Conservation (phyloP, 2,888 invertebrate species). For the Seira ritae region DNA sequence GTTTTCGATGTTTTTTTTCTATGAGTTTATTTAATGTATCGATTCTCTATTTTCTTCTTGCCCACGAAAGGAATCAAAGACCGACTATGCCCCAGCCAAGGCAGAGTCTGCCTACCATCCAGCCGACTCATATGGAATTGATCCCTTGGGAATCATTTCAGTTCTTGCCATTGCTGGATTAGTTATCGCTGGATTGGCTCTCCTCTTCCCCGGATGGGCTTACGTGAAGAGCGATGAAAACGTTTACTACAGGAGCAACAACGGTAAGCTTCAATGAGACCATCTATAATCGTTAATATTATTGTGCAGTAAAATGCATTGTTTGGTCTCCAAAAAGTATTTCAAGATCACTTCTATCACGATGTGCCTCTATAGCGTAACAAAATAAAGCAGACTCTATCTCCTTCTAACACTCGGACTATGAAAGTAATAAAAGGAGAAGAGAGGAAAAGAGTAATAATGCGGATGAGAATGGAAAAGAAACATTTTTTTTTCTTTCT, state of each 20-base stretch:
- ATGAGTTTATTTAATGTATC: too few relatives aligned
- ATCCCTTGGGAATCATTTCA: conserved; percentile 73
- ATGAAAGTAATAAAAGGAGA: too few relatives aligned
- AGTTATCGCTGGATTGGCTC: conserved; percentile 73
- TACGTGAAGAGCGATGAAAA: conserved; percentile 73
- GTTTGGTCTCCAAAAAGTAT: not conserved
- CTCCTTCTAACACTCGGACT: too few relatives aligned
- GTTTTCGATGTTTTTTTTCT: too few relatives aligned
- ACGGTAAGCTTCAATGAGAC: conserved; percentile 61
- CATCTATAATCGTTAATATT: not conserved
- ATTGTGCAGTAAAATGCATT: not conserved
- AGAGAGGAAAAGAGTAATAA: too few relatives aligned
- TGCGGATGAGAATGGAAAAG: too few relatives aligned
- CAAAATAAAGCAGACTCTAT: too few relatives aligned
- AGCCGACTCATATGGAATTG: conserved; percentile 73
- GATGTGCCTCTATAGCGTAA: not conserved
- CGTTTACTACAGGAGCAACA: conserved; percentile 73
- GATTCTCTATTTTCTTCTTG: too few relatives aligned
- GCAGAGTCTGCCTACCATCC: conserved; percentile 70
- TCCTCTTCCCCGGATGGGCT: conserved; percentile 74
- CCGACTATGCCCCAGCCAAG: conserved; percentile 66
- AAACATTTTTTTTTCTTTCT: too few relatives aligned
- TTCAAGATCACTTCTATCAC: not conserved
- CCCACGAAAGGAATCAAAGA: conserved; percentile 68
- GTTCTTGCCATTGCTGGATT: conserved; percentile 73